phyloP scores from a whole-genome alignment of 2,888 invertebrate species.

The Rhodophaea formosa region DNA sequence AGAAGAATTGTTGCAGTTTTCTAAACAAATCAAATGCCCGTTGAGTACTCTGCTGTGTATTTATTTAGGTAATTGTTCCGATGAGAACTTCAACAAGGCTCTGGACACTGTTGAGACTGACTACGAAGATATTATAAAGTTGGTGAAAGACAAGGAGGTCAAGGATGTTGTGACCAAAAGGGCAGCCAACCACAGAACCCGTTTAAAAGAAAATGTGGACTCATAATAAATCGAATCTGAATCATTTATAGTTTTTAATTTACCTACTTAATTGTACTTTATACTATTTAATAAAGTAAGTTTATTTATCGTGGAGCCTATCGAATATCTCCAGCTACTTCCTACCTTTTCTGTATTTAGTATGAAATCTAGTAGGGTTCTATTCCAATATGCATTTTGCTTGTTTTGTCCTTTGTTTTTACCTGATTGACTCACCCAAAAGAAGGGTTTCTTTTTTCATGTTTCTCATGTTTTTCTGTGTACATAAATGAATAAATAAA shows the following conservation, averaged over 20 bases:
- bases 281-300: too few relatives aligned
- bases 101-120: constrained; percentile 50
- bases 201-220: constrained; percentile 55
- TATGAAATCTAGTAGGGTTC: too few relatives aligned
- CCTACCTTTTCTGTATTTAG: too few relatives aligned
- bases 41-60: constrained; percentile 52
- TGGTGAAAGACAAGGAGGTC: constrained; percentile 44
- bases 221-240: constrained; percentile 38
- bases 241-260: constrained; percentile 15
- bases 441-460: too few relatives aligned
- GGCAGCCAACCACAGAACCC: constrained; percentile 49
- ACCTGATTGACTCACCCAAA: too few relatives aligned
- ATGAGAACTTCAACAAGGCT: constrained; percentile 47
- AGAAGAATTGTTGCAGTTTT: constrained; percentile 49
- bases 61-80: constrained; percentile 57
- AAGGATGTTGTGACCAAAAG: constrained; percentile 44
- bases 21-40: constrained; percentile 51
- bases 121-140: constrained; percentile 52
- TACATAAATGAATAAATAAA: too few relatives aligned
- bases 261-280: neutral
- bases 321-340: too few relatives aligned
- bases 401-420: too few relatives aligned
- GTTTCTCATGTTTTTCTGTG: too few relatives aligned
- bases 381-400: too few relatives aligned
- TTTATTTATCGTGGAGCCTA: too few relatives aligned